phyloP scores from a whole-genome alignment of 2,797 vertebrate genomes.

The Lophius americanus region DNA sequence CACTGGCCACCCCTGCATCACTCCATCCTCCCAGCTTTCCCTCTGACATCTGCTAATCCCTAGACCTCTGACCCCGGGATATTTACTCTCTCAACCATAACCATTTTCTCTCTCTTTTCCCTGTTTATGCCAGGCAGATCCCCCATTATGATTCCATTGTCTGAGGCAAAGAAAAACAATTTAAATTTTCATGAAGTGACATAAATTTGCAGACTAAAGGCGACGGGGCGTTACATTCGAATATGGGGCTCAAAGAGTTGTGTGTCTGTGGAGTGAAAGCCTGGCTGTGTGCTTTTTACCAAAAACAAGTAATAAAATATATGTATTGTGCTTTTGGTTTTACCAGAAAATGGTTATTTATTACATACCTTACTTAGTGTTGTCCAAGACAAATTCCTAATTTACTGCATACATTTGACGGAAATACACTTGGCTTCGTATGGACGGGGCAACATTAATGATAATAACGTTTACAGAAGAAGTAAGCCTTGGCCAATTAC shows the following conservation, averaged over 20 bases:
- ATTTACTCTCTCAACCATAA: constrained; percentile 83
- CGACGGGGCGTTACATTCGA: constrained; percentile 18
- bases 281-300: constrained; percentile 28
- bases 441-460: constrained; percentile 29
- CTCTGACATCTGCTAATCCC: constrained; percentile 84
- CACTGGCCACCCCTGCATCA: constrained; percentile 54
- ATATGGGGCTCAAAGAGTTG: constrained; percentile 28
- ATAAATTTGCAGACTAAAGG: constrained; percentile 70
- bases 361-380: constrained; percentile 49
- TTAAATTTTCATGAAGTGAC: constrained; percentile 72
- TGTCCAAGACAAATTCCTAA: constrained; percentile 56
- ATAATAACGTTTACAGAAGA: constrained; percentile 25
- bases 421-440: constrained; percentile 34
- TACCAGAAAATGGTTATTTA: constrained; percentile 44
- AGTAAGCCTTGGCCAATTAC: constrained; percentile 15
- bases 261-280: constrained; percentile 23
- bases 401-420: constrained; percentile 40
- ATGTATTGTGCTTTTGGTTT: constrained; percentile 19
- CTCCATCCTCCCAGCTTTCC: constrained; percentile 59
- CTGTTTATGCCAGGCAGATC: constrained; percentile 66
- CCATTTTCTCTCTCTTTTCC: constrained; percentile 68
- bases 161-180: constrained; percentile 76
- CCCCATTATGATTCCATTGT: constrained; percentile 79
- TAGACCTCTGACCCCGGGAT: constrained; percentile 85
- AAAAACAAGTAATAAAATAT: constrained; percentile 29